Evolutionary conservation across 2,888 invertebrate genomes (phyloP).

Genomic region (Conops quadrifasciatus): DNA sequence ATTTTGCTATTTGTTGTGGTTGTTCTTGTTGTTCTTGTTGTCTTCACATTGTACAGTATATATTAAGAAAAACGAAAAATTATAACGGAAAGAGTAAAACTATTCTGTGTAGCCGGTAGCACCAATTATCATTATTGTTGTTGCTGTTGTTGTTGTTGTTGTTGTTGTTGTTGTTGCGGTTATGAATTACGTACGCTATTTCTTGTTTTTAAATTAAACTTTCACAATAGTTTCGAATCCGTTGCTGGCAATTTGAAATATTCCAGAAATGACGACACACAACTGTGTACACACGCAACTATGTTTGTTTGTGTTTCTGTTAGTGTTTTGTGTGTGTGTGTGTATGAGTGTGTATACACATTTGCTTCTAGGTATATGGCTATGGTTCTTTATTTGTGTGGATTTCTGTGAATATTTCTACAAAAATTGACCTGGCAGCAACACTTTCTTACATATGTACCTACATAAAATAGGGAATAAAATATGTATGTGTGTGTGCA

Average conservation of each 20-base stretch:
- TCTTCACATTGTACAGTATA: conserved; percentile 17
- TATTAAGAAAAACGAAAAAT: conserved; percentile 9
- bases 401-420: background rate
- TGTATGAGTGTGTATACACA: background rate
- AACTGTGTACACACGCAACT: background rate
- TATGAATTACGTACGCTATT: background rate
- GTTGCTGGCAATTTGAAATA: no score
- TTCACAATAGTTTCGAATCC: no score
- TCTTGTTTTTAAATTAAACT: no score
- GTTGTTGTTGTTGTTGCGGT: conserved; percentile 14
- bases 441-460: background rate
- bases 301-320: background rate
- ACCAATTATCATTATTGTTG: conserved; percentile 7
- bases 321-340: background rate
- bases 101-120: conserved; percentile 9
- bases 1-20: conserved; percentile 19
- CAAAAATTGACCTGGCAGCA: background rate
- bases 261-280: background rate
- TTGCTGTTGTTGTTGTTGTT: conserved; percentile 13
- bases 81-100: background rate
- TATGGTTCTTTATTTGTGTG: background rate
- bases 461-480: no score
- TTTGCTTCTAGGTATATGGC: no score
- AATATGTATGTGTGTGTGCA: conserved; percentile 44
- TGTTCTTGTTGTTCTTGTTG: conserved; percentile 20